Evolutionary conservation across 1,140 invertebrate genomes (phyloP), one percentile per base, ranked within the genome.

Genomic region (Penaeus chinensis): DNA sequence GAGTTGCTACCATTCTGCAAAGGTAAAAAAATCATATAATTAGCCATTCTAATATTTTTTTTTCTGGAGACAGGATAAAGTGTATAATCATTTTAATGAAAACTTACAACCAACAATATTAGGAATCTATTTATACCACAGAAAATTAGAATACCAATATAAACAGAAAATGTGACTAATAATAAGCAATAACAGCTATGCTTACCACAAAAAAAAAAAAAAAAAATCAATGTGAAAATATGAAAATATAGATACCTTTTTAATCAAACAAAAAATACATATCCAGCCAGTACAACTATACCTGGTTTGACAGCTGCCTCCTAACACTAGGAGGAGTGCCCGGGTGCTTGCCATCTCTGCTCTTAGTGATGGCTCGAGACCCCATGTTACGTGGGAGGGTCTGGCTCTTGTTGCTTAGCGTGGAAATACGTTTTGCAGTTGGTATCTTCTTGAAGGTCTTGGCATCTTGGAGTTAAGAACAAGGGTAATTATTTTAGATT

Each of bases 321-420:
- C 87, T 77, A 16, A 71, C 65, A 61, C 63, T 47, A n/a, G 88
- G 88, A 61, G 82, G 82, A 27, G 83, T 85, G 19, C 87, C 54
- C 19, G 87, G 87, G 47, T 89, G 82, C 37, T 42, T 78, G 24
- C 61, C 3, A 22, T 84, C 77, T n/a, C 80, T 54, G 19, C 54
- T 27, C 85, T 87, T 87, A 27, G 42, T 32, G 10, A 71, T 54
- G 10, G 69, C 60, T 60, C 42, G 42, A 37, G 69, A 66, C 4
- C 88, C 88, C 82, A 89, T 81, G 62, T 89, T 89, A 7, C 88
- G 88, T 47, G 88, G 88, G 47, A 89, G 83, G 24, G 88, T 89
- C 54, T 89, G 88, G 47, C 88, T 89, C 27, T 89, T 89, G 47
- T 63, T 85, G 60, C 66, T 85, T 16, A 89, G 71, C 5, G 83